A percentile compares a stretch with the other conserved stretches of the same genome.
Evolutionary conservation across 1,140 invertebrate genomes (phyloP).

Genomic region (Apocrypta bakeri): DNA sequence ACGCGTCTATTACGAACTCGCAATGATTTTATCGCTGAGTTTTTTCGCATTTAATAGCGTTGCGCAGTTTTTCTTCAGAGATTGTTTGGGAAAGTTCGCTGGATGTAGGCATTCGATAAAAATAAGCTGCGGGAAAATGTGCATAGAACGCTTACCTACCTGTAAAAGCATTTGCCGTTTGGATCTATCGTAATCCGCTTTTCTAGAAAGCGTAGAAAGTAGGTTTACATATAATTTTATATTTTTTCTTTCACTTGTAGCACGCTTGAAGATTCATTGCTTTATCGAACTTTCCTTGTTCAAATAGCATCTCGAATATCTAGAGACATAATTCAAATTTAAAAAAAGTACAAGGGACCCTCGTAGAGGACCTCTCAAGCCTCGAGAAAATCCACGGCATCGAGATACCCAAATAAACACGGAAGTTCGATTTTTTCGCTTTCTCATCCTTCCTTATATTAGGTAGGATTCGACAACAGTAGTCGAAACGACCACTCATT

Average conservation of each 20-base stretch:
- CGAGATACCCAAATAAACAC: neutral
- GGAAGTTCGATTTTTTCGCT: neutral
- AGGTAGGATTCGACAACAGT: neutral
- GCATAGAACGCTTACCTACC: neutral
- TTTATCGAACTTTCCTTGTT: too few species aligned
- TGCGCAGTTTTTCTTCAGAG: neutral
- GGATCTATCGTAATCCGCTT: neutral
- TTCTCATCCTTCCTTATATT: neutral
- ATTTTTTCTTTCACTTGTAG: neutral
- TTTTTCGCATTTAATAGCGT: neutral
- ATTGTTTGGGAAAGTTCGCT: conserved; percentile 18
- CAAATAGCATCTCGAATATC: too few species aligned
- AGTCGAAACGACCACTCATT: neutral
- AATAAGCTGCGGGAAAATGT: neutral
- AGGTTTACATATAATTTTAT: too few species aligned
- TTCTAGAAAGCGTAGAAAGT: neutral
- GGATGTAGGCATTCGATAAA: neutral
- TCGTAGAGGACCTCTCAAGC: too few species aligned
- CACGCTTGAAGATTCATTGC: neutral
- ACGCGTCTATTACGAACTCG: neutral
- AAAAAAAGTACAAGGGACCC: too few species aligned
- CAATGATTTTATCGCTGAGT: conserved; percentile 17
- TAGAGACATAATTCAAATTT: too few species aligned
- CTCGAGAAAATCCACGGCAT: too few species aligned
- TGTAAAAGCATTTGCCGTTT: neutral